Conservation (phyloP, 2,888 invertebrate genomes). For the Perdita meconis region DNA sequence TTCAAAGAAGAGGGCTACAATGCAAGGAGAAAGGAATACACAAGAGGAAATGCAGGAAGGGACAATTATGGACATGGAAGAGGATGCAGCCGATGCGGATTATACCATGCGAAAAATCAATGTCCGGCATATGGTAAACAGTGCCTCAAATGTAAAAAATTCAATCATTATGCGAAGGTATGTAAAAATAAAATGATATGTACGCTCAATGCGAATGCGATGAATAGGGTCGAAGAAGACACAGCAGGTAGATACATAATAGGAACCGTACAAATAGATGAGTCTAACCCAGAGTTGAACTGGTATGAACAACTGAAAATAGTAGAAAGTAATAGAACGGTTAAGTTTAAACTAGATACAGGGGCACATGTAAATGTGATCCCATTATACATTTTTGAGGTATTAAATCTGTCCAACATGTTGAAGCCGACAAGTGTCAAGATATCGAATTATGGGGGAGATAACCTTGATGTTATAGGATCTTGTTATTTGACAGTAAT, state of each 20-base stretch:
- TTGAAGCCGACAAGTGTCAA: background rate
- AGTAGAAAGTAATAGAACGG: background rate
- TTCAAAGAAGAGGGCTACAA: background rate
- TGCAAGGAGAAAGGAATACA: too few species aligned
- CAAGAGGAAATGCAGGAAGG: background rate
- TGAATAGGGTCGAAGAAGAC: background rate
- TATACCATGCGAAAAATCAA: background rate
- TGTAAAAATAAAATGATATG: background rate
- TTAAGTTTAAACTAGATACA: background rate
- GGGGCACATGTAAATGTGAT: background rate
- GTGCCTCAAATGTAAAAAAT: conserved; percentile 7
- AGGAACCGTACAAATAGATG: conserved; percentile 1
- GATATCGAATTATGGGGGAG: background rate
- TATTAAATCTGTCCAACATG: background rate
- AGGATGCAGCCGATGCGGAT: background rate
- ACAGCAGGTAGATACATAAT: background rate
- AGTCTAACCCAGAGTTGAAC: background rate
- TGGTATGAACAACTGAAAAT: background rate
- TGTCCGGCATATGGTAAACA: background rate
- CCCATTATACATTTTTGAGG: background rate
- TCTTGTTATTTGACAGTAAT: background rate
- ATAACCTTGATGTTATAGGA: background rate
- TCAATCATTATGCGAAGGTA: conserved; percentile 5
- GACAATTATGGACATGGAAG: too few species aligned
- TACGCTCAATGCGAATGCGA: too few species aligned